phyloP scores from a whole-genome alignment of 53 echinoderm and acorn worm species.

The Stichopus horrens region DNA sequence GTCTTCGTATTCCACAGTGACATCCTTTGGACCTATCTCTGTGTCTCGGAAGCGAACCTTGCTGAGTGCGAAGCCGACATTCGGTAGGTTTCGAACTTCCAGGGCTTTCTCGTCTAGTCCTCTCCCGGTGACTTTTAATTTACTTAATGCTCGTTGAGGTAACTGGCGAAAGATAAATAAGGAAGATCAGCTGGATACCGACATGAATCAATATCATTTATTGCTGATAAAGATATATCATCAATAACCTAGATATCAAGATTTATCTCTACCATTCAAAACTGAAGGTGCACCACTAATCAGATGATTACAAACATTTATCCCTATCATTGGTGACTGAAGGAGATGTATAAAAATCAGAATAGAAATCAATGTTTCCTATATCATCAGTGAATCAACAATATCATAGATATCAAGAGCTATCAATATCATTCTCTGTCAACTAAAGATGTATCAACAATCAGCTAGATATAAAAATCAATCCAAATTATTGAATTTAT shows the following conservation, averaged over 20 bases:
- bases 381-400: no score
- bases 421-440: no score
- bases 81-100: conserved; percentile 66
- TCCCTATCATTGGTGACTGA: no score
- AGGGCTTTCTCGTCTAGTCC: conserved; percentile 70
- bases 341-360: no score
- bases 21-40: conserved; percentile 59
- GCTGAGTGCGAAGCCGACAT: conserved; percentile 75
- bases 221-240: not conserved
- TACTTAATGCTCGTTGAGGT: conserved; percentile 82
- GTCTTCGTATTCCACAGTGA: conserved; percentile 67
- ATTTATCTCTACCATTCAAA: not conserved
- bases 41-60: conserved; percentile 72
- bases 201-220: not conserved
- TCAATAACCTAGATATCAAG: no score
- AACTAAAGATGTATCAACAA: no score
- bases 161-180: conserved; percentile 47
- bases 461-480: no score
- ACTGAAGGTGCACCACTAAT: no score
- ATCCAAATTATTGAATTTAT: no score
- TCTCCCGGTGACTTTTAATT: conserved; percentile 63
- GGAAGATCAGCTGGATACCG: not conserved
- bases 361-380: no score
- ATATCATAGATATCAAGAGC: no score
- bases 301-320: no score